Base-by-base conservation (phyloP, 2,113 vertebrate species). In the Argyrosomus japonicus region DNA sequence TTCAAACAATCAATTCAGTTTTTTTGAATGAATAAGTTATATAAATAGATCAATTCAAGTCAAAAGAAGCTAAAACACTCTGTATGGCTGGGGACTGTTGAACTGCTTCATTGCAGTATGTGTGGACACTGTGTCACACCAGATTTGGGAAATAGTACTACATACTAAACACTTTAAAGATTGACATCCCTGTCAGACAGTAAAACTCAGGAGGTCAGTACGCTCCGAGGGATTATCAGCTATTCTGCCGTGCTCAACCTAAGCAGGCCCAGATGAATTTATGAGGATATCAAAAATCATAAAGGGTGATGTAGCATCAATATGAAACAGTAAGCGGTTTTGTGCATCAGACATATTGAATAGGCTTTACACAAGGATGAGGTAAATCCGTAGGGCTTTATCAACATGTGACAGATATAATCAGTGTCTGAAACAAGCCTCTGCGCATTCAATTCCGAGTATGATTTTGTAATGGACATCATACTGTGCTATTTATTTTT, bases 321-420 rank as follows among this genome's bases (percentile, higher is more conserved):
- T 85, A 82, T 85, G 79, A 88, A 84, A 79, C 77, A 61, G 84
- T 73, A 88, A 93, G 91, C 82, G 72, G 82, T 86, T 91, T 85
- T 86, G 78, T 84, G 73, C 79, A 58, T 85, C 77, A 76, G 79
- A 85, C 82, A 83, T 87, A 84, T 83, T 90, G 85, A 93, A 91
- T 12, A 73, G 84, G 88, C 81, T 93, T 92, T 87, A 85, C 74
- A 64, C 1, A 2, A 68, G 57, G 82, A 83, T 87, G 71, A 88
- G 83, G 74, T 88, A 85, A 90, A 89, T 86, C 88, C 74, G 32
- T 19, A 23, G 47, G 81, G 88, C 68, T 92, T 89, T 85, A 83
- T 82, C 71, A 87, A 80, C 82, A 87, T 80, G 81, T 82, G 65
- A 81, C 75, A 61, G 76, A 89, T 79, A 88, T 75, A 88, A 76